phyloP scores from a whole-genome alignment of 2,888 invertebrate species.

The Pammene aurita region DNA sequence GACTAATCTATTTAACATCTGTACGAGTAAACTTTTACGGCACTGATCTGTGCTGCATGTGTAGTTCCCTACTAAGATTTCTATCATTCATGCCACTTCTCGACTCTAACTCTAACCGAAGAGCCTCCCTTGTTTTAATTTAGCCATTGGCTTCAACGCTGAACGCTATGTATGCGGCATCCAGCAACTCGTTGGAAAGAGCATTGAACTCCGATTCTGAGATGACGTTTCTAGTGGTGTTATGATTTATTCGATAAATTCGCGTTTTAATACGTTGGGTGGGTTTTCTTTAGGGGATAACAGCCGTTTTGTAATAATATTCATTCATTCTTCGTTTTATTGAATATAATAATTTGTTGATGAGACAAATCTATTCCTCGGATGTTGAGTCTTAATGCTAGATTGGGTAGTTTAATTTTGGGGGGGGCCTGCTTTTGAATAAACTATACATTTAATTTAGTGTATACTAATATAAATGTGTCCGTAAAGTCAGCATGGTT shows the following conservation, averaged over 20 bases:
- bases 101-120: slow-evolving; percentile 10
- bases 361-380: too few relatives aligned
- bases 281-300: not conserved
- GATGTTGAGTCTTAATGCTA: too few relatives aligned
- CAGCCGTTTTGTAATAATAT: too few relatives aligned
- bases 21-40: not conserved
- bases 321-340: too few relatives aligned
- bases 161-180: not conserved
- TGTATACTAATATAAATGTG: too few relatives aligned
- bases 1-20: not conserved
- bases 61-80: not conserved
- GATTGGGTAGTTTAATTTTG: too few relatives aligned
- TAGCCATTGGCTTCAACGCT: slow-evolving; percentile 4
- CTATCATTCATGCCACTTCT: slow-evolving; percentile 4
- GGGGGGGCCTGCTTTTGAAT: too few relatives aligned
- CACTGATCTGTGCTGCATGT: not conserved
- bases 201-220: slow-evolving; percentile 55
- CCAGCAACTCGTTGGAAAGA: slow-evolving; percentile 16
- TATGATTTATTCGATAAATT: slow-evolving; percentile 13
- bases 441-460: too few relatives aligned
- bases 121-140: slow-evolving; percentile 9
- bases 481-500: too few relatives aligned
- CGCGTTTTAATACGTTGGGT: not conserved
- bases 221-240: slow-evolving; percentile 49
- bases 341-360: too few relatives aligned